Evolutionary conservation across 2,113 vertebrate species (phyloP), one percentile per base, ranked within the genome.

Genomic region (Polypterus senegalus): DNA sequence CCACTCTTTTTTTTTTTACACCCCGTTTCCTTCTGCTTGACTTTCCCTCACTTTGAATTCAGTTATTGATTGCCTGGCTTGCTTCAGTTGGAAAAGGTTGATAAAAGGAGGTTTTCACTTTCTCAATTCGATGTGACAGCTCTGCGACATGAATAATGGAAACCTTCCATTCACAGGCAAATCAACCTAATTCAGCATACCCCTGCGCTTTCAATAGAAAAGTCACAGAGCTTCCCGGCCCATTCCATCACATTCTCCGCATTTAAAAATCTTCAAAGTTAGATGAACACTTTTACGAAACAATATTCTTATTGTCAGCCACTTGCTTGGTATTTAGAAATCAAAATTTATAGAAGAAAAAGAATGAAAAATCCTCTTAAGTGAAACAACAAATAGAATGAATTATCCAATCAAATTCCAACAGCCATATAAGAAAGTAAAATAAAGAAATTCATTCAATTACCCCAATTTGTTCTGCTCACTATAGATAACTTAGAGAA

Each of bases 101-200:
- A 91, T 96, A 92, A 92, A 97, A 90, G 83, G 86, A 87, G 89
- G 88, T 95, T 92, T 97, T 94, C 89, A 89, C 86, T 93, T 92
- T 87, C 89, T 97, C 91, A 92, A 94, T 95, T 91, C 90, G 89
- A 94, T 94, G 91, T 97, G 94, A 97, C 95, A 97, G 92, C 89
- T 85, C 89, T 81, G 89, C 92, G 94, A 94, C 91, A 93, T 93
- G 95, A 97, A 93, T 92, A 97, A 98, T 97, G 92, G 93, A 91
- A 91, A 77, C 85, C 71, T 70, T 85, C 90, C 87, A 94, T 98
- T 98, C 95, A 97, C 91, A 97, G 91, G 94, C 92, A 97, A 97
- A 98, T 97, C 90, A 92, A 92, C 91, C 94, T 97, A 93, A 98
- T 97, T 93, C 93, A 94, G 89, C 90, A 89, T 93, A 89, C 85